Conservation (phyloP, 2,113 vertebrate species). For the Mus pahari region DNA sequence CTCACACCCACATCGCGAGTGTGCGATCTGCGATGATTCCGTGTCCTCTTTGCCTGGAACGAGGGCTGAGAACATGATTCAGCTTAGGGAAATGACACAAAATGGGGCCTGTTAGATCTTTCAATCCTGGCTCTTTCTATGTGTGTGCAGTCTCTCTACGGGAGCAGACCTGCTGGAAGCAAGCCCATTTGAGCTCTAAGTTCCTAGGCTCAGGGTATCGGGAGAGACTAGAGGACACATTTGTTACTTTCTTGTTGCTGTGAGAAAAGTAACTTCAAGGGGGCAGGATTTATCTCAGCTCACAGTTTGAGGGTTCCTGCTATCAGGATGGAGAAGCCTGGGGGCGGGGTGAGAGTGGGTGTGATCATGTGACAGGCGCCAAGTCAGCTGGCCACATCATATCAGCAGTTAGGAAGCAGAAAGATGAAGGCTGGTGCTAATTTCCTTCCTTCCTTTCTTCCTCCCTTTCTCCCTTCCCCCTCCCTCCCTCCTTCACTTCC, state of each 20-base stretch:
- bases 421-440: neutral
- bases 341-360: fast-evolving
- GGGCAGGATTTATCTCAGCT: neutral
- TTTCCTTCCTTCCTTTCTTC: neutral
- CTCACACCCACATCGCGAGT: slow-evolving; percentile 79
- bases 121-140: neutral
- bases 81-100: slow-evolving; percentile 61
- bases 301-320: neutral
- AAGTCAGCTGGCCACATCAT: neutral
- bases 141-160: neutral
- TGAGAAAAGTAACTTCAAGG: neutral
- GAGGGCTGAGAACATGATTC: slow-evolving; percentile 70
- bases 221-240: neutral
- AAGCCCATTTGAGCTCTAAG: neutral
- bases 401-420: neutral
- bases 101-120: slow-evolving; percentile 41
- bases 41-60: slow-evolving; percentile 67
- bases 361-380: no score
- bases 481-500: neutral
- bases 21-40: slow-evolving; percentile 70
- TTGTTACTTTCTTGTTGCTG: neutral
- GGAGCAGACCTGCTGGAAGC: neutral
- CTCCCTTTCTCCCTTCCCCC: neutral
- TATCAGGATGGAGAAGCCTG: neutral
- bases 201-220: neutral